Evolutionary conservation across 2,888 invertebrate species (phyloP), one percentile per base, ranked within the genome.

Genomic region (Tachina fera): DNA sequence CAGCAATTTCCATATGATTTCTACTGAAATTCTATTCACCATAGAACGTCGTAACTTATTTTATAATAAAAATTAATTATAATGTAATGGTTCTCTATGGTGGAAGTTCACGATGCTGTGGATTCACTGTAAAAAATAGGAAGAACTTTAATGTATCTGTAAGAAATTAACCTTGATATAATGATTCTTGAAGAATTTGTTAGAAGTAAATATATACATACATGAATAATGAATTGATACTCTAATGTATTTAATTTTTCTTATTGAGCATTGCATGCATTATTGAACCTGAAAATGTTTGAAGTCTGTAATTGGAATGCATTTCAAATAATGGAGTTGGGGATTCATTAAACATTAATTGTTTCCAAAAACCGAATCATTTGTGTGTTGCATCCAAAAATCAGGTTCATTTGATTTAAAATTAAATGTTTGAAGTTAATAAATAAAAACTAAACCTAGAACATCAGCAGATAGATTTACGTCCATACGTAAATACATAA

Each of bases 321-420:
- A 76, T 75, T 79, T 61, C 5, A 76, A 76, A 75, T 78, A 16
- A 67, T 71, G 67, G 39, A 86, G 86, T 78, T 70, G 83, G 71
- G 63, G 22, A 71, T 63, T 72, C 22, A 49, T 63, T 75, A 75
- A 83, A 67, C 71, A 67, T 70, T 81, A 85, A 85, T 79, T 86
- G 75, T 56, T 76, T 79, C 22, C 14, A 71, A 77, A 68, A 39
- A 74, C 49, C 70, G 56, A 60, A 41, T 39, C 8, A 63, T 81
- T 70, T 49, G 45, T 51, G 6, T 14, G 10, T 9, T n/a, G 10
- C 41, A 60, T 22, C 16, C 31, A 31, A 31, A 31, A 47, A 60
- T 39, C 45, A 56, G 13, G 13, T 39, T 61, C 47, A 71, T 70
- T 16, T 47, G 45, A 16, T 53, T 41, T 14, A 53, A 19, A 6